These are phyloP conservation scores for Idaea aversata DNA, from an alignment of 2,888 invertebrate species.

Conservation along the genomic window DNA sequence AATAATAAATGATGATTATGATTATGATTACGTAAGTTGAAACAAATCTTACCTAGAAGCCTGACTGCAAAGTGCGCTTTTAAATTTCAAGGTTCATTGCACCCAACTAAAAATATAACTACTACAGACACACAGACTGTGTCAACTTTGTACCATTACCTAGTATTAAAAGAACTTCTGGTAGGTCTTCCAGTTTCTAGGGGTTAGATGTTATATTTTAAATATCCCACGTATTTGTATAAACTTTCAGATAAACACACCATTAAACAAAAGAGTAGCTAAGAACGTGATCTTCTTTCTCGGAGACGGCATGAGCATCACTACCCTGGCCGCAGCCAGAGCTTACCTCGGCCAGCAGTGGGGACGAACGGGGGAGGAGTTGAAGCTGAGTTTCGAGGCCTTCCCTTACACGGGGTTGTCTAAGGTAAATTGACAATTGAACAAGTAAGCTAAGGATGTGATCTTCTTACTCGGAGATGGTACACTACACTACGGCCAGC, in stretches of 20 bases:
- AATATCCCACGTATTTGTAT: neutral
- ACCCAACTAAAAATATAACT: no score
- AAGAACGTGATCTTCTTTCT: constrained; percentile 89
- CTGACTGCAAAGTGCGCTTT: no score
- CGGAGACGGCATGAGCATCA: constrained; percentile 93
- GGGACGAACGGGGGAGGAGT: constrained; percentile 83
- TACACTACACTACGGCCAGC: no score
- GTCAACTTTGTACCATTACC: no score
- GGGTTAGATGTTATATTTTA: neutral
- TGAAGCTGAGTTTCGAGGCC: constrained; percentile 85
- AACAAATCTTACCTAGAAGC: no score
- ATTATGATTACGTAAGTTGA: no score
- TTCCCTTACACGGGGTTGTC: constrained; percentile 88
- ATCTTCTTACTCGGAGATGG: neutral
- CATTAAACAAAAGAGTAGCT: constrained; percentile 55
- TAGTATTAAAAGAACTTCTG: no score
- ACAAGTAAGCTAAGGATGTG: neutral
- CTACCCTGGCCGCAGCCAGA: constrained; percentile 89
- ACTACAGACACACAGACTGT: no score
- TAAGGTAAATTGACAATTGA: constrained; percentile 77
- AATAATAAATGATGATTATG: no score
- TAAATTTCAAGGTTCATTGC: no score
- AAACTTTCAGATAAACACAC: constrained; percentile 41
- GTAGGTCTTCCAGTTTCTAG: no score
- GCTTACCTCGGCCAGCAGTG: constrained; percentile 84